Base-by-base conservation (phyloP, 2,113 vertebrate species). In the Pseudorhombus dupliciocellatus region DNA sequence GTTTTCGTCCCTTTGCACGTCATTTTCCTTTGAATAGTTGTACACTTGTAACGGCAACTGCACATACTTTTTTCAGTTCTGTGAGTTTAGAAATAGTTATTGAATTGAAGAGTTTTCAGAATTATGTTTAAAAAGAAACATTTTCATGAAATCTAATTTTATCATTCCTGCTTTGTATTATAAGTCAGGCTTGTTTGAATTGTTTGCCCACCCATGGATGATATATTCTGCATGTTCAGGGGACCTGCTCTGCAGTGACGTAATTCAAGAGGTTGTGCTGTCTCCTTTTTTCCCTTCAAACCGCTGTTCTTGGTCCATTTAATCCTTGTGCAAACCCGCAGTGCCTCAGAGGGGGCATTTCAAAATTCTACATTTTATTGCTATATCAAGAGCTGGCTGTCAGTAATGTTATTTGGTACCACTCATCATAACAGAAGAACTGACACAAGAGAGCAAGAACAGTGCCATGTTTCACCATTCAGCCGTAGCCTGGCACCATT, bases 401-500 rank as follows among this genome's bases (percentile, higher is more conserved):
- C 56, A 65, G 24, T 73, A 9, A 40, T 70, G 48, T 40, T 63
- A 75, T 48, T 55, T 21, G 40, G 22, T 63, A 26, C 48, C 46
- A 72, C 51, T 64, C 52, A 69, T 73, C 50, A 57, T 57, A 59
- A 60, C 2, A 46, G n/a, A 42, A 55, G 14, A 70, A 55, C 3
- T 63, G 60, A 42, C 30, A 48, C 28, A 70, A 37, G 26, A 69
- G 53, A 37, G 28, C 5, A 28, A 25, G 28, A 26, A 11, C 11
- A 11, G 44, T 7, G 28, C 57, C 61, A 60, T 66, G 40, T 66
- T 72, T 72, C 40, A 67, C 52, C 58, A 60, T 73, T 48, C 69
- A 64, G 24, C 60, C 52, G 18, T 34, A 62, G 52, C 56, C 64
- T 63, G 53, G 57, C 65, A 60, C 37, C 54, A 66, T 54, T 78